Evolutionary conservation across 1,140 invertebrate genomes (phyloP).

Genomic region (honey bee (Apis mellifera)): Amel_HAv3.1 CM009943.2:6440001-6440500

Average conservation of each 20-base stretch:
- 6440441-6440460: slow-evolving; percentile 67
- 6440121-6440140: no score
- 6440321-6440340: slow-evolving; percentile 44
- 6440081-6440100: no score
- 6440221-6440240: no score
- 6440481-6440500: slow-evolving; percentile 75
- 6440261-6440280: slow-evolving; percentile 27
- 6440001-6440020: no score
- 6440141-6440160: no score
- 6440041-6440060: no score
- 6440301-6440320: background rate
- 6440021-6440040: no score
- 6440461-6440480: slow-evolving; percentile 78
- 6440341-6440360: slow-evolving; percentile 21
- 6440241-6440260: slow-evolving; percentile 1
- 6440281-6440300: slow-evolving; percentile 39
- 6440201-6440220: background rate
- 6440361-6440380: slow-evolving; percentile 65
- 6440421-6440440: slow-evolving; percentile 47
- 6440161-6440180: background rate
- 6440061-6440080: no score
- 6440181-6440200: background rate
- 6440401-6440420: slow-evolving; percentile 7
- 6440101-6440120: no score
- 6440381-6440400: slow-evolving; percentile 29